phyloP scores from a whole-genome alignment of 2,113 vertebrate species.

The Monopterus albus region DNA sequence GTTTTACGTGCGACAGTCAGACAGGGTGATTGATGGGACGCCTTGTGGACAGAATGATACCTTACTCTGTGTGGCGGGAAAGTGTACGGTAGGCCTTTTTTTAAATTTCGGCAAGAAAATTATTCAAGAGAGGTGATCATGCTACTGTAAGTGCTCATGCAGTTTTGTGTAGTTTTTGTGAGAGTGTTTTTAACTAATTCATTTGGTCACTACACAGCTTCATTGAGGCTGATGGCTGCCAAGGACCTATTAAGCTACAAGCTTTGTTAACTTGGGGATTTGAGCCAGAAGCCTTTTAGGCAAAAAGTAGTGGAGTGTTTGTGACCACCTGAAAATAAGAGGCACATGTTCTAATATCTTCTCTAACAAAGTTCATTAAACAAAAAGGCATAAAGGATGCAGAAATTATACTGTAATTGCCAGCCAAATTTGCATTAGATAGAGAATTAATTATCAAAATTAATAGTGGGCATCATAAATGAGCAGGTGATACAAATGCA shows the following conservation, averaged over 20 bases:
- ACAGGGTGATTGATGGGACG: constrained; percentile 90
- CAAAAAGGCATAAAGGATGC: too few relatives aligned
- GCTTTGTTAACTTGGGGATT: background rate
- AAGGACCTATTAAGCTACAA: background rate
- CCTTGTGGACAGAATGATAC: constrained; percentile 88
- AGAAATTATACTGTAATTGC: too few relatives aligned
- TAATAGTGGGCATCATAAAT: background rate
- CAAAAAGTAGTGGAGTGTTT: too few relatives aligned
- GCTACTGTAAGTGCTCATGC: too few relatives aligned
- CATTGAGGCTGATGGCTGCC: background rate
- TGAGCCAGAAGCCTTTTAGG: background rate
- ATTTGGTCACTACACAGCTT: background rate
- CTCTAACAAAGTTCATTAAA: too few relatives aligned
- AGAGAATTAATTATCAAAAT: background rate
- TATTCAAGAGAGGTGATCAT: background rate
- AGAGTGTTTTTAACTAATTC: too few relatives aligned
- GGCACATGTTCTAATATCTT: background rate
- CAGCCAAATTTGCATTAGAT: too few relatives aligned
- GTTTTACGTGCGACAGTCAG: constrained; percentile 92
- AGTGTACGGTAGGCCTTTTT: constrained; percentile 87
- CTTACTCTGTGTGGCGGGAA: constrained; percentile 89
- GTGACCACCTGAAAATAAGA: too few relatives aligned
- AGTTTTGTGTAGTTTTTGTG: background rate
- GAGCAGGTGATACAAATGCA: background rate
- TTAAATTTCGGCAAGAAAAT: background rate